A percentile compares a stretch with the other conserved stretches of the same genome.
phyloP scores from a whole-genome alignment of 35 echinoderm and acorn worm genomes.

The Diadema setosum region DNA sequence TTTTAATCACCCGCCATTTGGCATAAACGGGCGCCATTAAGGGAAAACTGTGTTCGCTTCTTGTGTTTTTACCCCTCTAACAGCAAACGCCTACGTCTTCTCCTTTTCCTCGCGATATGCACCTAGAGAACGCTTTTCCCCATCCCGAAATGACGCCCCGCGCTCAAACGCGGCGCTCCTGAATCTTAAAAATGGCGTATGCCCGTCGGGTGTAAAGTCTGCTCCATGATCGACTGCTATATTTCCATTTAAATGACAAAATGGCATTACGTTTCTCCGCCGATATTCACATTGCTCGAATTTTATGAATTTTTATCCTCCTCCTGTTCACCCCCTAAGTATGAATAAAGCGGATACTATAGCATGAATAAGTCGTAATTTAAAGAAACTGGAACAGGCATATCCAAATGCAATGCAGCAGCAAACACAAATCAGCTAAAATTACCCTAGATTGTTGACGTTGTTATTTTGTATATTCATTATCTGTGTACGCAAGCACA shows the following conservation, averaged over 20 bases:
- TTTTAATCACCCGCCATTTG: slow-evolving; percentile 3
- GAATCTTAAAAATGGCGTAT: neutral
- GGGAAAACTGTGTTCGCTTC: slow-evolving; percentile 20
- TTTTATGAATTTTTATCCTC: slow-evolving; percentile 6
- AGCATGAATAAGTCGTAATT: no score
- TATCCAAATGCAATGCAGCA: no score
- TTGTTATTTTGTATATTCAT: no score
- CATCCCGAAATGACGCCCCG: neutral
- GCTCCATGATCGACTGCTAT: neutral
- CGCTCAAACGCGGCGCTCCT: neutral
- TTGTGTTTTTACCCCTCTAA: no score
- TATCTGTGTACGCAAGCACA: no score
- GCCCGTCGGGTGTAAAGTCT: neutral
- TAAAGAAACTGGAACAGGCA: no score
- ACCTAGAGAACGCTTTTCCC: neutral
- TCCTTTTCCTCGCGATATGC: neutral
- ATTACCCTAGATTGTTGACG: no score
- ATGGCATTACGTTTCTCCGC: neutral
- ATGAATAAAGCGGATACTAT: neutral
- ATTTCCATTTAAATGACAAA: slow-evolving; percentile 22
- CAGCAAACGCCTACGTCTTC: neutral
- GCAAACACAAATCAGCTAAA: no score
- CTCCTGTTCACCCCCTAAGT: neutral
- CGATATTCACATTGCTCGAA: neutral
- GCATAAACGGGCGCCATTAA: neutral